Evolutionary conservation across 2,888 invertebrate genomes (phyloP), one percentile per base, ranked within the genome.

Genomic region (Tachina fera): DNA sequence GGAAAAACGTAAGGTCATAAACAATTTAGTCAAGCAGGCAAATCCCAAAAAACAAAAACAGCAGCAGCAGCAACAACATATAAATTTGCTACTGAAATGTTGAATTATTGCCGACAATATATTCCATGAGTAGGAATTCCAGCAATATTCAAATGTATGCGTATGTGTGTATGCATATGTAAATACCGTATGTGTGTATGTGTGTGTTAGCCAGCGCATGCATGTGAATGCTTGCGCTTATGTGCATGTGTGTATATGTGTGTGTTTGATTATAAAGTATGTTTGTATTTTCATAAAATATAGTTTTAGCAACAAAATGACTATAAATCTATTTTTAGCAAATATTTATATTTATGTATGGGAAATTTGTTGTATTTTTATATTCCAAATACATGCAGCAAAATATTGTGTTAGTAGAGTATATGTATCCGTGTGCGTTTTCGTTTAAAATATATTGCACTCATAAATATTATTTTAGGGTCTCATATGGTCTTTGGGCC

Each of bases 1-100:
- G 74, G 77, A 79, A 81, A 77, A 80, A 83, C 86, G 86, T 86
- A 83, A 86, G 86, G 86, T 86, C 86, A 86, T 86, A 83, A 87
- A 85, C 87, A 87, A 78, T 87, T 85, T 85, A 83, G 78, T 51
- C 70, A 78, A 82, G 78, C 45, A 68, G 70, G 71, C 83, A 83
- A 83, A 41, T 65, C 67, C 75, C 41, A 58, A 49, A 41, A 83
- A 67, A 70, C 68, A 78, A n/a, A 22, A 83, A 67, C 43, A 51
- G 39, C 53, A 65, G 16, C 76, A 71, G 56, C 47, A 76, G 43
- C 41, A 56, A 11, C 9, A 53, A 60, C 60, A 60, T 60, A 56
- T 75, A 72, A 72, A 53, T 74, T 67, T 72, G 84, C 84, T 85
- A 85, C 84, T 85, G 84, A 85, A 85, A 81, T 81, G 81, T 81